Conservation (phyloP, 2,888 invertebrate genomes). For the Acleris literana region DNA sequence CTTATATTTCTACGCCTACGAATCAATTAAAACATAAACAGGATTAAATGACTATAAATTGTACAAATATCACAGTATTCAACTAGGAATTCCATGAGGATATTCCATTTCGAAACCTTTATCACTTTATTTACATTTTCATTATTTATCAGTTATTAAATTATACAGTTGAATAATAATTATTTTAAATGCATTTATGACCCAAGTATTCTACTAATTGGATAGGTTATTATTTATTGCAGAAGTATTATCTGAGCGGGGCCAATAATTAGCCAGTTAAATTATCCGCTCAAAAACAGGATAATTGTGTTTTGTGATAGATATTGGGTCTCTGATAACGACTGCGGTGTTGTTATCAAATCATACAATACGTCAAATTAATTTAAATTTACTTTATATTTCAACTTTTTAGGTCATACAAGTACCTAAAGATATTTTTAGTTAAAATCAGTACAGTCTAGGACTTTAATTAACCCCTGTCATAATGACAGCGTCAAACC, state of each 20-base stretch:
- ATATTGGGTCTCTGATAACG: conserved; percentile 3
- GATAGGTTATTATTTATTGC: conserved; percentile 2
- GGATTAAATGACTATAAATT: too few relatives aligned
- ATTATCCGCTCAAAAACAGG: conserved; percentile 27
- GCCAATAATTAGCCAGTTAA: conserved; percentile 22
- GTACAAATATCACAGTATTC: not conserved
- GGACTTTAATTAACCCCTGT: too few relatives aligned
- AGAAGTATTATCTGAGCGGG: conserved; percentile 8
- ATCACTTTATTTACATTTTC: conserved; percentile 9
- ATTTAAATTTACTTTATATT: not conserved
- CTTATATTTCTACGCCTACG: too few relatives aligned
- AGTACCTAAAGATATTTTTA: too few relatives aligned
- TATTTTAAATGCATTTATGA: conserved; percentile 11
- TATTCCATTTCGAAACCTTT: conserved; percentile 4
- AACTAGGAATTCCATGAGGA: conserved; percentile 6
- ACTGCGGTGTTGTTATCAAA: not conserved
- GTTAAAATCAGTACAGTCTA: too few relatives aligned
- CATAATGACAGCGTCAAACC: too few relatives aligned
- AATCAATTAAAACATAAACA: too few relatives aligned
- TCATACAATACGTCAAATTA: not conserved
- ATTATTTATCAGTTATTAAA: conserved; percentile 21
- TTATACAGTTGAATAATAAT: conserved; percentile 16
- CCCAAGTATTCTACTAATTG: conserved; percentile 6
- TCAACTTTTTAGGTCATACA: too few relatives aligned
- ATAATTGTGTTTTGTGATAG: conserved; percentile 19